Conservation (phyloP, 35 echinoderm and acorn worm genomes). For the Heliocidaris erythrogramma region DNA sequence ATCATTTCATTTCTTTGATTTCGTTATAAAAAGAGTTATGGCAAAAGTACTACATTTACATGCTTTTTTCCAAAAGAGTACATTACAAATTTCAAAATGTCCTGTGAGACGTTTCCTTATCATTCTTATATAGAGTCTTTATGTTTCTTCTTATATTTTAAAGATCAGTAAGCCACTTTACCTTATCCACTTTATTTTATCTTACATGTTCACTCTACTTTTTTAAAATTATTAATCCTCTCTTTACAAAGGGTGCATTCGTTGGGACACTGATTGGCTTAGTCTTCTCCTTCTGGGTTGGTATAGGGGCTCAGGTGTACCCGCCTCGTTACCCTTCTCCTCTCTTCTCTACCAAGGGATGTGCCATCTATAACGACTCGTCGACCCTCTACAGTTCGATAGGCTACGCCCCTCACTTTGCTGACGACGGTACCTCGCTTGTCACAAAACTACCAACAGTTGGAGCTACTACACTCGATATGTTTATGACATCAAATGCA, state of each 20-base stretch:
- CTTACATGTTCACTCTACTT: too few species aligned
- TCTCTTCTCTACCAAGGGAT: not conserved
- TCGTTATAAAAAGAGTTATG: too few species aligned
- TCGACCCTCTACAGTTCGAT: not conserved
- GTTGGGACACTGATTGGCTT: conserved; percentile 54
- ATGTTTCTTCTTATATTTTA: too few species aligned
- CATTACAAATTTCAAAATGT: too few species aligned
- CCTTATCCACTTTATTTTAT: too few species aligned
- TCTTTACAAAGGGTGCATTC: conserved; percentile 56
- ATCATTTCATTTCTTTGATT: too few species aligned
- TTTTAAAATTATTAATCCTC: not conserved
- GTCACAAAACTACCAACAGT: not conserved
- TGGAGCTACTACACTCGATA: not conserved
- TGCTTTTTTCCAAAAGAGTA: too few species aligned
- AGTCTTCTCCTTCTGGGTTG: conserved; percentile 48
- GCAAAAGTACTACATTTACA: too few species aligned
- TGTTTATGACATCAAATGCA: not conserved
- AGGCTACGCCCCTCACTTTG: not conserved
- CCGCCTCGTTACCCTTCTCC: conserved; percentile 37
- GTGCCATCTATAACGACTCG: not conserved
- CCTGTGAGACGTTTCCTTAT: too few species aligned
- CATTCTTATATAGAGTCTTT: too few species aligned
- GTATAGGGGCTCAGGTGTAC: conserved; percentile 65
- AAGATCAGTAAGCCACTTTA: too few species aligned
- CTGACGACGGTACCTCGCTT: not conserved